phyloP scores from a whole-genome alignment of 2,888 invertebrate species.

The Acanthococcus lagerstroemiae region DNA sequence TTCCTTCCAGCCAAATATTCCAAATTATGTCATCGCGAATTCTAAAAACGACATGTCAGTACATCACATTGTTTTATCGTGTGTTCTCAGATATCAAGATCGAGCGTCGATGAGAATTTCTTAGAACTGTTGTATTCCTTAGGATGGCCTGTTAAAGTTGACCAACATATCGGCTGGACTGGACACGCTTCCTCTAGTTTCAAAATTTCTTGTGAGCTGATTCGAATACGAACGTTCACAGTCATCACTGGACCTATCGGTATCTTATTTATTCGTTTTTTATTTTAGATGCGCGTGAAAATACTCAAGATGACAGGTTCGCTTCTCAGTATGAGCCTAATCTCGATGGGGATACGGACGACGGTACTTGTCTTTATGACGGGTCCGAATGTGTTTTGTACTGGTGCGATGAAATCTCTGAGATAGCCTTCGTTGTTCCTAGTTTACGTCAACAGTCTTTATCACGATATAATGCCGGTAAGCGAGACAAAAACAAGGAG shows the following conservation, averaged over 20 bases:
- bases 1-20: too few relatives aligned
- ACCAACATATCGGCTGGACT: conserved; percentile 87
- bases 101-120: conserved; percentile 47
- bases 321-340: neutral
- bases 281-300: neutral
- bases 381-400: conserved; percentile 78
- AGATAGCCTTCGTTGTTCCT: conserved; percentile 92
- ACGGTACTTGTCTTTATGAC: conserved; percentile 65
- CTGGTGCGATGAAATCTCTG: conserved; percentile 90
- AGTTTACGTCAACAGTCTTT: conserved; percentile 36
- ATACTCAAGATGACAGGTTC: too few relatives aligned
- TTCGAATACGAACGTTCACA: conserved; percentile 6
- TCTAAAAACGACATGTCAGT: too few relatives aligned
- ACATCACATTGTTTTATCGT: neutral
- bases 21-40: too few relatives aligned
- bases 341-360: conserved; percentile 39
- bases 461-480: too few relatives aligned
- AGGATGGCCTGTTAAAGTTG: conserved; percentile 78
- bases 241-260: too few relatives aligned
- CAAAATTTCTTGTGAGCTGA: conserved; percentile 32
- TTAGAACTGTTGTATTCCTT: conserved; percentile 56
- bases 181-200: conserved; percentile 54
- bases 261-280: neutral
- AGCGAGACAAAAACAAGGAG: too few relatives aligned
- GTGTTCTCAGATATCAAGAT: conserved; percentile 43